Conservation (phyloP, 2,888 invertebrate species). For the Mechanitis mazaeus region DNA sequence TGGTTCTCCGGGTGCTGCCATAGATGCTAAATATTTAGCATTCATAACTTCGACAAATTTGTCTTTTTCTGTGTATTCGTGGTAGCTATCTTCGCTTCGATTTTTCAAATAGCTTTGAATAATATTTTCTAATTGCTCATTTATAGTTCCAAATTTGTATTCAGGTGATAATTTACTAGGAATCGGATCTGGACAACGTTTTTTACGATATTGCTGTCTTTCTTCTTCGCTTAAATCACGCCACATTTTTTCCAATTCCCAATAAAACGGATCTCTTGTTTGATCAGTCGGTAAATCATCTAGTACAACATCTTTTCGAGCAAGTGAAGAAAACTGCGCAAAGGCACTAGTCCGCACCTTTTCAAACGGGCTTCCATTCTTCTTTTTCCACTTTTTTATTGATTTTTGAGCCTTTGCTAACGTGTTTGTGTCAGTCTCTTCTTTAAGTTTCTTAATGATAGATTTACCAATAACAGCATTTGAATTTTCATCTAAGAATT, state of each 20-base stretch:
- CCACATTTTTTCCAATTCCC: constrained; percentile 82
- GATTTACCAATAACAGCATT: constrained; percentile 78
- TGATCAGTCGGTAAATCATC: constrained; percentile 64
- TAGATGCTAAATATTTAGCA: constrained; percentile 84
- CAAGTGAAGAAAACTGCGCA: constrained; percentile 75
- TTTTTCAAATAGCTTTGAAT: constrained; percentile 78
- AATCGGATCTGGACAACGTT: constrained; percentile 85
- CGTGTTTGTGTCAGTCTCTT: constrained; percentile 65
- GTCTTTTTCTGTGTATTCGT: constrained; percentile 54
- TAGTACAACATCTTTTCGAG: constrained; percentile 64
- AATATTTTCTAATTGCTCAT: constrained; percentile 85
- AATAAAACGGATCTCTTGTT: constrained; percentile 78
- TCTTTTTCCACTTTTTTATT: constrained; percentile 79
- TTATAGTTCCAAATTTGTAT: constrained; percentile 87
- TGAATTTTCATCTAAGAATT: constrained; percentile 89
- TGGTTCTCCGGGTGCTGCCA: constrained; percentile 95
- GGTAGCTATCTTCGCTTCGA: constrained; percentile 48
- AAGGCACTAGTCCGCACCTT: constrained; percentile 77
- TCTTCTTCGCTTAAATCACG: constrained; percentile 76
- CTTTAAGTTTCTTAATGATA: constrained; percentile 76
- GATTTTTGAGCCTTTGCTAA: constrained; percentile 77
- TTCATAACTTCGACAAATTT: constrained; percentile 83
- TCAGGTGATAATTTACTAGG: constrained; percentile 83
- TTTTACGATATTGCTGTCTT: constrained; percentile 71
- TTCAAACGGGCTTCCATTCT: constrained; percentile 60